These are phyloP conservation scores for Mechanitis messenoides DNA, from an alignment of 2,888 invertebrate species.

Conservation along the genomic window DNA sequence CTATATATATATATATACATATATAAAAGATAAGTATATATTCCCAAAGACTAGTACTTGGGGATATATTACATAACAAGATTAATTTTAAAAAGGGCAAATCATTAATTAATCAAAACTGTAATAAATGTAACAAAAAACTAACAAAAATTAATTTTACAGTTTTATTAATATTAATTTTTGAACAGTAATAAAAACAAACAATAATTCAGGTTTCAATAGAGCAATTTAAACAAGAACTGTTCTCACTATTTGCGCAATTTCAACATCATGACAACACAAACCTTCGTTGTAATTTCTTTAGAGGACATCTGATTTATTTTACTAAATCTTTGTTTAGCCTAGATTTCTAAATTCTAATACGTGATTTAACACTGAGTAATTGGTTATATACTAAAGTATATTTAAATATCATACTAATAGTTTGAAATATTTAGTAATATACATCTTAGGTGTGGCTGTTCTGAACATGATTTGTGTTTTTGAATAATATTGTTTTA, in stretches of 20 bases:
- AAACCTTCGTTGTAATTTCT: slow-evolving; percentile 17
- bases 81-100: too few species aligned
- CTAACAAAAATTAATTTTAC: too few species aligned
- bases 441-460: too few species aligned
- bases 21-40: too few species aligned
- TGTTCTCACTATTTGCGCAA: slow-evolving; percentile 6
- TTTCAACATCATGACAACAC: slow-evolving; percentile 12
- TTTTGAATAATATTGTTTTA: too few species aligned
- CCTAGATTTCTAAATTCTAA: slow-evolving; percentile 1
- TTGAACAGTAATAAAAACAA: not conserved
- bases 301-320: slow-evolving; percentile 16
- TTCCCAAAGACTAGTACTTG: too few species aligned
- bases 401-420: not conserved
- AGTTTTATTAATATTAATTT: too few species aligned
- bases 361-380: not conserved
- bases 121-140: too few species aligned
- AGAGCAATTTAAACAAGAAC: not conserved
- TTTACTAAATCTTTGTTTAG: slow-evolving; percentile 7
- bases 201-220: not conserved
- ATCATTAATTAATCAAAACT: too few species aligned
- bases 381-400: not conserved
- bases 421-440: not conserved
- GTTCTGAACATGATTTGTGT: too few species aligned
- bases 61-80: not conserved
- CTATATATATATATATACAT: not conserved